Evolutionary conservation across 2,113 vertebrate species (phyloP), one percentile per base, ranked within the genome.

Genomic region (Megatriorchis doriae): DNA sequence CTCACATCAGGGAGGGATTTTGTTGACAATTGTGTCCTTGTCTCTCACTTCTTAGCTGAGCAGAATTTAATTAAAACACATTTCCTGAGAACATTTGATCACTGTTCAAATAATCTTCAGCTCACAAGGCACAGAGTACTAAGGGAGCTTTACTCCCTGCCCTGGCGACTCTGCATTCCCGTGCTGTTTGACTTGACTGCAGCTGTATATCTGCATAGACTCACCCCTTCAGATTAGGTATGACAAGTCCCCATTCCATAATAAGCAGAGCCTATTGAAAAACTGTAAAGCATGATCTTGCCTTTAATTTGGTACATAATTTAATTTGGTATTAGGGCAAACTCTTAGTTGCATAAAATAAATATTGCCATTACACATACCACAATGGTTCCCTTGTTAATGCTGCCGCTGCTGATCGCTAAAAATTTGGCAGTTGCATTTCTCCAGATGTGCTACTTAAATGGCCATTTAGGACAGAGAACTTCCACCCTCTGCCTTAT

Each of bases 41-140:
- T 97, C 29, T 97, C 29, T 90, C 75, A 38, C 32, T 88, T 85
- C 91, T 87, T 66, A 95, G 85, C 74, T 94, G 91, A 96, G 70
- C 53, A 77, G 81, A 95, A 96, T 97, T 94, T 91, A 94, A 94
- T 95, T 94, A 94, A 91, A 96, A 82, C 22, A 21, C 50, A 47
- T 93, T 90, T 95, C 81, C 92, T 90, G 87, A 93, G 90, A 95
- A 93, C 86, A 94, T 82, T 85, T 70, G 81, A 89, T 75, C 48
- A 62, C 78, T 95, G 66, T 91, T 94, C 73, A 91, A 89, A 89
- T 68, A 84, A 89, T 38, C 16, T 66, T 48, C 38, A 67, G 50
- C 43, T 83, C 86, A 45, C 58, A 95, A 95, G 66, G 45, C 90
- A 63, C 26, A 43, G 43, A 73, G 34, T 19, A 82, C 90, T 90